Conservation (phyloP, 2,797 vertebrate species). For the Staurois parvus region DNA sequence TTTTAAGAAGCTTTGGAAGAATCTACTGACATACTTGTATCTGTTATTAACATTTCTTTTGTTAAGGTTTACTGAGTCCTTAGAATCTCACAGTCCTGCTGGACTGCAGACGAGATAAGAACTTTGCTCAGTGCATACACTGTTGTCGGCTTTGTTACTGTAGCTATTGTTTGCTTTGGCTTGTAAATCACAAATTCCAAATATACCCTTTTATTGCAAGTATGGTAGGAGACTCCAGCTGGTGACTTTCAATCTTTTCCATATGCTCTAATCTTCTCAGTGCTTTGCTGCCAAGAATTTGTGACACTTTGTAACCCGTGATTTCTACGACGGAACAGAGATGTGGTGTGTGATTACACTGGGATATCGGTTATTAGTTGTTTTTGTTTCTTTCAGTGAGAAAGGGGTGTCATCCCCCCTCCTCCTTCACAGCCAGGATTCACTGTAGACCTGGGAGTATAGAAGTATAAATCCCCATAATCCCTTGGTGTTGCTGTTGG, state of each 20-base stretch:
- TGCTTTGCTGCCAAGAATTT: conserved; percentile 12
- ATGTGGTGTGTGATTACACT: conserved; percentile 6
- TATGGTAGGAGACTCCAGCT: conserved; percentile 6
- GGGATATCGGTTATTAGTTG: conserved; percentile 23
- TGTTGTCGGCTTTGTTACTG: background rate
- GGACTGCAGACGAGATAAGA: background rate
- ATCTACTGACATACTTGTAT: no score
- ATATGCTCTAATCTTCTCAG: conserved; percentile 23
- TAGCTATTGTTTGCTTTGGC: conserved; percentile 1
- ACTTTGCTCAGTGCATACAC: background rate
- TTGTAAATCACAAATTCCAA: background rate
- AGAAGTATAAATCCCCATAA: conserved; percentile 51
- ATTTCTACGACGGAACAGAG: background rate
- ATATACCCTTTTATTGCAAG: background rate
- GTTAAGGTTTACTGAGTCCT: background rate
- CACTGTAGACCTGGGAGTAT: conserved; percentile 41
- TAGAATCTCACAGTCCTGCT: background rate
- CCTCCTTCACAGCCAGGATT: background rate
- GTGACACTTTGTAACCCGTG: conserved; percentile 15
- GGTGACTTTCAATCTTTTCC: conserved; percentile 18
- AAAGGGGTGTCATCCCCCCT: conserved; percentile 7
- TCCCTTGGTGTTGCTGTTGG: conserved; percentile 53
- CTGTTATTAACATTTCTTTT: background rate
- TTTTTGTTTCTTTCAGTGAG: conserved; percentile 18
- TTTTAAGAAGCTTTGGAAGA: no score